phyloP scores from a whole-genome alignment of 2,797 vertebrate species.

The Masticophis lateralis region DNA sequence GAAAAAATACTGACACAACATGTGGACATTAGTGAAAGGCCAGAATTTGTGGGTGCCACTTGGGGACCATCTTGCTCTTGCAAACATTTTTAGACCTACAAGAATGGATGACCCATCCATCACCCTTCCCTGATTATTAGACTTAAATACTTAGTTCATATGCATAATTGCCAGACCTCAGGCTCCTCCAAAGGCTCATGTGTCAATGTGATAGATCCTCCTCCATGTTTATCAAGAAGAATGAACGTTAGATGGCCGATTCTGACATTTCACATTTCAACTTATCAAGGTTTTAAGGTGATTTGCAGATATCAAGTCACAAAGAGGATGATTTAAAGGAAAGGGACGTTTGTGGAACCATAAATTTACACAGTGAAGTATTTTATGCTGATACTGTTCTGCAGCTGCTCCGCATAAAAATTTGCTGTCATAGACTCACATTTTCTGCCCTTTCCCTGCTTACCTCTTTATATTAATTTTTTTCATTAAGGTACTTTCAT shows the following conservation, averaged over 20 bases:
- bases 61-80: conserved; percentile 68
- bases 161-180: conserved; percentile 69
- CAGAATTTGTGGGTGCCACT: conserved; percentile 69
- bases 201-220: conserved; percentile 70
- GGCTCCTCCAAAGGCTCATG: conserved; percentile 59
- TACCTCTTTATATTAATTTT: conserved; percentile 44
- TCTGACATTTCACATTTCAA: conserved; percentile 63
- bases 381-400: conserved; percentile 49
- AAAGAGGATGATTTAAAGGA: conserved; percentile 60
- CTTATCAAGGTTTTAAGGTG: conserved; percentile 61
- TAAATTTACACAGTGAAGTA: conserved; percentile 64
- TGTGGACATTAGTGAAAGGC: conserved; percentile 68
- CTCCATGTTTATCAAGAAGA: conserved; percentile 65
- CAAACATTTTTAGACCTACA: conserved; percentile 61
- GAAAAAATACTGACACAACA: conserved; percentile 67
- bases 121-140: conserved; percentile 66
- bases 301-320: conserved; percentile 66
- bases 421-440: conserved; percentile 46
- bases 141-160: conserved; percentile 67
- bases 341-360: conserved; percentile 59
- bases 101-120: conserved; percentile 64
- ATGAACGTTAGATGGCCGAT: conserved; percentile 58
- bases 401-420: conserved; percentile 54
- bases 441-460: conserved; percentile 33
- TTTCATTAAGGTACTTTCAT: conserved; percentile 23